Evolutionary conservation across 2,888 invertebrate genomes (phyloP), one percentile per base, ranked within the genome.

Genomic region (Drosophila ezoana): DNA sequence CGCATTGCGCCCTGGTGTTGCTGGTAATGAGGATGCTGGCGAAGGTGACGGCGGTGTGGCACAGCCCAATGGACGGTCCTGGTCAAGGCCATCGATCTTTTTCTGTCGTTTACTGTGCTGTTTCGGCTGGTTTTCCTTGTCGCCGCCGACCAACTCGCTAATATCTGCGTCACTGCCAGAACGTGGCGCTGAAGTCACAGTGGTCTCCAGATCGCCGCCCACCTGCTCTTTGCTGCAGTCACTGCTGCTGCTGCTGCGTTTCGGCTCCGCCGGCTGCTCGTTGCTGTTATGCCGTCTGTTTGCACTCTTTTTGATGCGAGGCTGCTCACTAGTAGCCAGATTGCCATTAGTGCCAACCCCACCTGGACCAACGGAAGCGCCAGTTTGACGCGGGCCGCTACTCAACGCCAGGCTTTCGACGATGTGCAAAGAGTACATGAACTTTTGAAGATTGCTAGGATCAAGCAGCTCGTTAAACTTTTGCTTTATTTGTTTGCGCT

Each of bases 361-460:
- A 37, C 76, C 61, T 20, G 69, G 74, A 4, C 75, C 61, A 10
- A 66, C 40, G 5, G 59, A 23, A 1, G 81, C 74, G 8, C 57
- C 48, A 6, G 43, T 20, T 38, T 67, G 72, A 8, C 85, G 81
- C 2, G 83, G 73, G 14, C 86, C 83, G 61, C 91, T 91, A 58
- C 90, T 91, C 3, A 92, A 64, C 0, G 92, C 94, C 23, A 97
- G 92, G 38, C 95, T 95, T 90, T 97, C 97, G 0, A 98, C 96
- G 76, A 98, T 98, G 91, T 98, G 98, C 67, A 98, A 92, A 0
- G 97, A 97, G 91, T 98, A 98, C 97, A 98, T 98, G 56, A 98
- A 94, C 90, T 98, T 98, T 92, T 98, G 98, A 0, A 98, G 96
- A 91, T 97, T 97, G 32, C 95, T 95, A 0, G 98, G 97, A 93